Evolutionary conservation across 2,888 invertebrate genomes (phyloP).

Genomic region (Agrochola macilenta): DNA sequence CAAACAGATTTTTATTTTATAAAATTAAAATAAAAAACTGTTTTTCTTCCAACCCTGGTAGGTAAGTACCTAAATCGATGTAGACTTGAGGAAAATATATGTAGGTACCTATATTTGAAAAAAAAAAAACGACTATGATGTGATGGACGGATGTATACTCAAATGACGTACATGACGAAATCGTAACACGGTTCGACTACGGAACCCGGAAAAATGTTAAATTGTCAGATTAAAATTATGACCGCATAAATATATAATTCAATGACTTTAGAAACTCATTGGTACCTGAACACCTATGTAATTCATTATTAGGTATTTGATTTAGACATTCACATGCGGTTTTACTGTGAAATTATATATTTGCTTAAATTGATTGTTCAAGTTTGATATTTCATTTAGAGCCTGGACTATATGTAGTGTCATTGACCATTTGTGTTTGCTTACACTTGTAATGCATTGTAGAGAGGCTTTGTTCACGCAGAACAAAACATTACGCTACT

Average conservation of each 20-base stretch:
- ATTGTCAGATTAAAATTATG: background rate
- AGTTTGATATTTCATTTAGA: constrained; percentile 2
- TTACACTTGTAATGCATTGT: background rate
- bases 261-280: constrained; percentile 10
- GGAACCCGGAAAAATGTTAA: background rate
- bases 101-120: too few relatives aligned
- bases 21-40: too few relatives aligned
- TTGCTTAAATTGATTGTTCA: constrained; percentile 1
- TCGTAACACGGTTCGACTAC: background rate
- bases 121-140: too few relatives aligned
- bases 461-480: background rate
- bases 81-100: too few relatives aligned
- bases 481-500: background rate
- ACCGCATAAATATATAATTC: background rate
- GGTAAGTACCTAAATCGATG: too few relatives aligned
- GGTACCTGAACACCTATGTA: background rate
- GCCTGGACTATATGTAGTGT: background rate
- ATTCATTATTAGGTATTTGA: background rate
- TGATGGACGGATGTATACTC: too few relatives aligned
- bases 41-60: too few relatives aligned
- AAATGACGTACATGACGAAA: too few relatives aligned
- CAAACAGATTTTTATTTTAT: too few relatives aligned
- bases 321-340: background rate
- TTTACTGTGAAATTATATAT: constrained; percentile 9
- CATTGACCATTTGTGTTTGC: constrained; percentile 1